A percentile compares a stretch with the other conserved stretches of the same genome.
phyloP scores from a whole-genome alignment of 1,140 invertebrate genomes.

The Catajapyx aquilonaris region DNA sequence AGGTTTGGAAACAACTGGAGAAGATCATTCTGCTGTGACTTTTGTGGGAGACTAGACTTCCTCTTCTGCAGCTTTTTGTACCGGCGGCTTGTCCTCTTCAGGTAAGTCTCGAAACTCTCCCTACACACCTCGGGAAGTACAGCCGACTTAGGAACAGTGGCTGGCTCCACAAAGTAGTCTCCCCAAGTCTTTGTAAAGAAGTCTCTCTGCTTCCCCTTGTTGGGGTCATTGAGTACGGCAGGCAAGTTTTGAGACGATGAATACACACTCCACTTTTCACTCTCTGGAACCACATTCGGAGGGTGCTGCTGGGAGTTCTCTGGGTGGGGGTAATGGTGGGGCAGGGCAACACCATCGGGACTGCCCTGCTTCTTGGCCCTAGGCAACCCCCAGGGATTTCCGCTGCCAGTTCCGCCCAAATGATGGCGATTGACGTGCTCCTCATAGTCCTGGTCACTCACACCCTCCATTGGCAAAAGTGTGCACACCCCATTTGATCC shows the following conservation, averaged over 20 bases:
- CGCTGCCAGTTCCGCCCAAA: slow-evolving; percentile 17
- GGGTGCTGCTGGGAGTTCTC: slow-evolving; percentile 1
- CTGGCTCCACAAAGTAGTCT: slow-evolving; percentile 71
- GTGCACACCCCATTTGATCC: slow-evolving; percentile 70
- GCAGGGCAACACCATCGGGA: slow-evolving; percentile 54
- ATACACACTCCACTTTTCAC: slow-evolving; percentile 28
- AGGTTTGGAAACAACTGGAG: slow-evolving; percentile 26
- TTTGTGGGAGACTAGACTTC: slow-evolving; percentile 7
- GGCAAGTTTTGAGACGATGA: slow-evolving; percentile 76
- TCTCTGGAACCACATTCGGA: slow-evolving; percentile 21
- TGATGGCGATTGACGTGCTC: slow-evolving; percentile 65
- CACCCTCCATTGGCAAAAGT: slow-evolving; percentile 66
- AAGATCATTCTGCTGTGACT: slow-evolving; percentile 19
- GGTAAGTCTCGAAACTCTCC: slow-evolving; percentile 70
- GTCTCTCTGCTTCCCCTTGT: slow-evolving; percentile 64
- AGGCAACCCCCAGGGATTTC: slow-evolving; percentile 1
- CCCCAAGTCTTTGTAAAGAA: slow-evolving; percentile 98
- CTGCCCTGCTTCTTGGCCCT: slow-evolving; percentile 19
- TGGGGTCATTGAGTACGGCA: slow-evolving; percentile 89
- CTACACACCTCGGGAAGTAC: slow-evolving; percentile 65
- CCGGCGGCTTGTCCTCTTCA: slow-evolving; percentile 34
- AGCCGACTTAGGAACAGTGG: slow-evolving; percentile 46
- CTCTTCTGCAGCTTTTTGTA: slow-evolving; percentile 10
- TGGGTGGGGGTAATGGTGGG: slow-evolving; percentile 1
- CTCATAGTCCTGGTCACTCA: slow-evolving; percentile 71